Base-by-base conservation (phyloP, 2,113 vertebrate genomes). In the Ciconia stormi region DNA sequence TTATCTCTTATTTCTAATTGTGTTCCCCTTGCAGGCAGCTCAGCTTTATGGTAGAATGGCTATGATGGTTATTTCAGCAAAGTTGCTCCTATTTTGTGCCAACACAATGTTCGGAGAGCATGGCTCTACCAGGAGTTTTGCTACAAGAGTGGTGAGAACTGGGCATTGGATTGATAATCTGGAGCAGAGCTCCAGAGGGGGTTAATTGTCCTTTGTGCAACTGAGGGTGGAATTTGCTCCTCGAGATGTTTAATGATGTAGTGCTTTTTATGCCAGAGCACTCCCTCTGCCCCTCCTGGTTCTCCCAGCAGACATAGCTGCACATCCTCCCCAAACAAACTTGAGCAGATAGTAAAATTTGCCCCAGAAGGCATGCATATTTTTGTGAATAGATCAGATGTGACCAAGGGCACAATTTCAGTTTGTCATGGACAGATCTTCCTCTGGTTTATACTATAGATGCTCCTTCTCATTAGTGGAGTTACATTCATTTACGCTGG, bases 301-400 rank as follows among this genome's bases (percentile, higher is more conserved):
- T 90, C 73, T 94, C 71, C 61, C 84, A 73, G 53, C 53, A 49
- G 36, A 58, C 40, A 55, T 52, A 84, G 66, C 73, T 83, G 25
- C 79, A 87, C 55, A 44, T 55, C 38, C 53, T 95, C 66, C 77
- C 93, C 58, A 79, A 65, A 69, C 49, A 84, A 40, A 94, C 87
- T 76, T 26, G 32, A 87, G 18, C 87, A 89, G 61, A 95, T 16
- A 95, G 81, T 79, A 72, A 76, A 93, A 89, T 87, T 67, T 93
- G 53, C 69, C 93, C 83, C 89, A 84, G 83, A 87, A 95, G 91
- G 72, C 87, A n/a, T 42, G 62, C 80, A 94, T 93, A 62, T 85
- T 96, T 96, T 91, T 91, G 77, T 79, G 83, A 94, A 26, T 65
- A 95, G 77, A 74, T 96, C 94, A 95, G 71, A 88, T 93, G 84